phyloP scores from a whole-genome alignment of 2,113 vertebrate species.

The Apistogramma diplotaenia region DNA sequence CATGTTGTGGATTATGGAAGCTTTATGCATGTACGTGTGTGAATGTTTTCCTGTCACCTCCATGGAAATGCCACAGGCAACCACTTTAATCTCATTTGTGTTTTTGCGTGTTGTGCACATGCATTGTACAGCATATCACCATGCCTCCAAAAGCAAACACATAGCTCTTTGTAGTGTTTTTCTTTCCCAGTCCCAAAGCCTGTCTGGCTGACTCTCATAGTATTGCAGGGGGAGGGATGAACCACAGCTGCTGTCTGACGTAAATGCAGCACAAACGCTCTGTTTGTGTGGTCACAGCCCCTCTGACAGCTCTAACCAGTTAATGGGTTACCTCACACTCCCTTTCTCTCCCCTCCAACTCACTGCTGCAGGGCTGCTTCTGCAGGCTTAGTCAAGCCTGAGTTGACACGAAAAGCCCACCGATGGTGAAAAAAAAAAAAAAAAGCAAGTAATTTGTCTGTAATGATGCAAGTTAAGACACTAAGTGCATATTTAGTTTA shows the following conservation, averaged over 20 bases:
- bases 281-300: constrained; percentile 65
- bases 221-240: constrained; percentile 32
- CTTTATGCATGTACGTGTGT: constrained; percentile 27
- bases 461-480: constrained; percentile 1
- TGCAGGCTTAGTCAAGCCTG: constrained; percentile 4
- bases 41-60: constrained; percentile 33
- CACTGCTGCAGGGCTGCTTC: constrained; percentile 13
- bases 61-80: constrained; percentile 17
- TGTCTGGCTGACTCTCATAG: constrained; percentile 42
- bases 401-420: constrained; percentile 27
- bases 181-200: constrained; percentile 48
- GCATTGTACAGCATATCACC: constrained; percentile 17
- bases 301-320: constrained; percentile 58
- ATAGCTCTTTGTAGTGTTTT: constrained; percentile 39
- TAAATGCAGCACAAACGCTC: constrained; percentile 70
- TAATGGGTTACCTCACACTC: constrained; percentile 66
- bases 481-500: neutral
- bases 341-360: constrained; percentile 6
- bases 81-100: constrained; percentile 49
- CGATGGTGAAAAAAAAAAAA: constrained; percentile 22
- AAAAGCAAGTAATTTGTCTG: constrained; percentile 27
- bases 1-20: constrained; percentile 58
- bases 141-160: constrained; percentile 41
- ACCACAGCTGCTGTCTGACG: constrained; percentile 74
- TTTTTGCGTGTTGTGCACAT: constrained; percentile 14